Evolutionary conservation across 2,113 vertebrate species (phyloP), one percentile per base, ranked within the genome.

Genomic region (Callospermophilus lateralis): DNA sequence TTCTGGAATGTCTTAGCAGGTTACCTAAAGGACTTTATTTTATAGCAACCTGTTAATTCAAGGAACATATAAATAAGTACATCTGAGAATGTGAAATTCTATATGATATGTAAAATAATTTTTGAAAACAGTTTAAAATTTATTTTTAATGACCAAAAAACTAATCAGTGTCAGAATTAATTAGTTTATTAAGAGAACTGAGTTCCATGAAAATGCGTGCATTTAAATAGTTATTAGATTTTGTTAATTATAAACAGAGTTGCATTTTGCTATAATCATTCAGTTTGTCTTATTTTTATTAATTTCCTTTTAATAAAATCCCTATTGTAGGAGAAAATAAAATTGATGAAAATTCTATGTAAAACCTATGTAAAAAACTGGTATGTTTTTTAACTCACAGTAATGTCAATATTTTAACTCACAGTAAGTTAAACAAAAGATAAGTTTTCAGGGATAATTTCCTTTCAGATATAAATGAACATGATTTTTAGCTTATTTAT

Each of bases 211-310:
- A 84, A 92, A 63, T 45, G 9, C 67, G 5, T 39, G 51, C 76
- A 4, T 92, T 80, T 42, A 67, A 76, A 30, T 45, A 76, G 20
- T 13, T 68, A 37, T 70, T 42, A 11, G 26, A 16, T 68, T 96
- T 34, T 90, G 20, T 84, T 42, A 80, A 67, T 28, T 30, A 39
- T 83, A 84, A 76, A 45, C 11, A 96, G 30, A 80, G 87, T n/a
- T 84, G 22, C 17, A 58, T 89, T 74, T 92, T 81, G 70, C 17
- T 61, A 55, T 8, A 39, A 28, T 83, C 3, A 45, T 10, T 76
- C 78, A 39, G 22, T 28, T 73, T 89, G 10, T 48, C 65, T 94
- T 70, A 77, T 51, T 96, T 96, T 95, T 97, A 7, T 84, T 34
- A 93, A 17, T 94, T 65, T 97, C 37, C 24, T 91, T 84, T 28